Evolutionary conservation across 1,140 invertebrate species (phyloP).

Genomic region (Heliconius himera): DNA sequence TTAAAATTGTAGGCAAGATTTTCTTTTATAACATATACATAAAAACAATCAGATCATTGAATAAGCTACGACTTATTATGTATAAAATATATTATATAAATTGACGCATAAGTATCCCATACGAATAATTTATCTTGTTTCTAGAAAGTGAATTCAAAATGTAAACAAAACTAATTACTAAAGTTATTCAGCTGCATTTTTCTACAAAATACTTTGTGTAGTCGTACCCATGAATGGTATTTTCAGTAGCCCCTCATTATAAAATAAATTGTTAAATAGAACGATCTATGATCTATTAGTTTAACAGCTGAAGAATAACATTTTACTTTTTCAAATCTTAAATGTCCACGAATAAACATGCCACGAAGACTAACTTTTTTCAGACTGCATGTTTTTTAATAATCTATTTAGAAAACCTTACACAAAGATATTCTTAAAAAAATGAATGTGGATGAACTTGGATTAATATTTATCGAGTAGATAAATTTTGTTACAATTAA

Average conservation of each 20-base stretch:
- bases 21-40: constrained; percentile 11
- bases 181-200: no score
- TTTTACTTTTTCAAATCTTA: background rate
- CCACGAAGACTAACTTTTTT: no score
- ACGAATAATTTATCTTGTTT: background rate
- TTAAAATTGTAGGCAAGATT: background rate
- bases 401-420: no score
- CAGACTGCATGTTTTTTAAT: no score
- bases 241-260: background rate
- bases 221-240: background rate
- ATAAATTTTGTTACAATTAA: no score
- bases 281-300: background rate
- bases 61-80: background rate
- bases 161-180: no score
- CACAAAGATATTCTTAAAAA: no score
- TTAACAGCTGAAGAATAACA: background rate
- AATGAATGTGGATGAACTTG: no score
- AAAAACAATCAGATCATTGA: constrained; percentile 29
- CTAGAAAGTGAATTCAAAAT: background rate
- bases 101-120: background rate
- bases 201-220: background rate
- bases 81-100: constrained; percentile 9
- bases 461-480: no score
- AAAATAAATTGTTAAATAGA: background rate
- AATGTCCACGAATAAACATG: background rate